A percentile compares a stretch with the other conserved stretches of the same genome.
These are phyloP conservation scores for Metopia argyrocephala DNA, from an alignment of 2,888 invertebrate genomes.

Conservation along the genomic window DNA sequence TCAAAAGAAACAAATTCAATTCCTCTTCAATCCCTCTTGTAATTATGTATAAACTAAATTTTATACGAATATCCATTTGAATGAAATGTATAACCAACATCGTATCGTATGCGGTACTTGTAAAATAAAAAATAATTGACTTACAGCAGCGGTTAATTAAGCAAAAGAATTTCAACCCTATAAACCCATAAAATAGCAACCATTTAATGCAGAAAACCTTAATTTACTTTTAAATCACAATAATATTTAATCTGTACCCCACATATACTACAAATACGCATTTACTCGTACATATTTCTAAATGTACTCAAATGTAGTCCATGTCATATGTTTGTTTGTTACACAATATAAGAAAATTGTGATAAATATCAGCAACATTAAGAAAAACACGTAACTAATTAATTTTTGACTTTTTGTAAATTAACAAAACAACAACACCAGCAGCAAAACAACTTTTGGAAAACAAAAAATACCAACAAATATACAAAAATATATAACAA, in stretches of 20 bases:
- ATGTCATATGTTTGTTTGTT: neutral
- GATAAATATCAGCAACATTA: constrained; percentile 26
- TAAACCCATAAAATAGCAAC: neutral
- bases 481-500: neutral
- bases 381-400: constrained; percentile 39
- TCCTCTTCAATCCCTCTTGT: too few species aligned
- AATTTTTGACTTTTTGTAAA: constrained; percentile 34
- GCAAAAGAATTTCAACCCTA: neutral
- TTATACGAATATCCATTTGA: too few species aligned
- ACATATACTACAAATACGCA: too few species aligned
- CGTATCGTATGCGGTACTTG: too few species aligned
- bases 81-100: too few species aligned
- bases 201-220: neutral
- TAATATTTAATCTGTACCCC: neutral
- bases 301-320: neutral
- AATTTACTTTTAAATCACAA: neutral
- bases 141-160: neutral
- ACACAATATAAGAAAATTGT: constrained; percentile 16
- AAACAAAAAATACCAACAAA: too few species aligned
- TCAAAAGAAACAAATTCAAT: too few species aligned
- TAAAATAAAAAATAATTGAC: neutral
- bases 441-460: neutral
- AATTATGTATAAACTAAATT: too few species aligned
- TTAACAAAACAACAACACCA: constrained; percentile 1
- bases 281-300: neutral